Base-by-base conservation (phyloP, 2,888 invertebrate species). In the Cataglyphis livida region DNA sequence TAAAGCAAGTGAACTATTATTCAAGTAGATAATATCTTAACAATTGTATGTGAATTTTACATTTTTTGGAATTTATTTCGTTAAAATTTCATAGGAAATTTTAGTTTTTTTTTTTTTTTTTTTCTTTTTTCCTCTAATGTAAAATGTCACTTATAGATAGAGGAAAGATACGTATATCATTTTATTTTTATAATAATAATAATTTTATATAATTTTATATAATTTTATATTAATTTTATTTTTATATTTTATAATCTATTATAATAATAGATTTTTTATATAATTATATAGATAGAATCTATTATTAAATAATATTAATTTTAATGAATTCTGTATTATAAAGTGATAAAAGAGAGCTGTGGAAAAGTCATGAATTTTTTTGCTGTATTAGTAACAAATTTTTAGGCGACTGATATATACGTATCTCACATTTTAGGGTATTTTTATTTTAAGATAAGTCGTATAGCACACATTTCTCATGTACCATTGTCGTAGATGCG, bases 1-100 rank as follows among this genome's bases (percentile, higher is more conserved):
- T 28, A 57, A 78, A 5, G 5, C 21, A 71, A 79, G 44, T 79
- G 59, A 79, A n/a, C 21, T 38, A 70, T 75, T 25, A 59, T 35
- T 44, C 71, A 44, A 71, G 35, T 76, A 57, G 38, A 5, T 71
- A 57, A 78, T 70, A 71, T 61, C 70, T 59, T 59, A 59, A 66
- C 59, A 7, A n/a, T 65, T 78, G 12, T 70, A 70, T 12, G 9
- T 70, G 21, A 70, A 78, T 78, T 78, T 44, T 41, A 59, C n/a
- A 51, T 51, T 3, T 59, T 70, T 48, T 12, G 9, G 28, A 21
- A 68, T 57, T 15, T 12, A 21, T 78, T 32, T 70, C 25, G 41
- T 57, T 41, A 61, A 51, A 51, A 76, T 3, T 70, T 41, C 6
- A 28, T 38, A 68, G 41, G 6, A 68, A 41, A 21, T 32, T 76